A percentile compares a stretch with the other conserved stretches of the same genome.
Evolutionary conservation across 1,140 invertebrate genomes (phyloP).

Genomic region (Coboldia fuscipes): DNA sequence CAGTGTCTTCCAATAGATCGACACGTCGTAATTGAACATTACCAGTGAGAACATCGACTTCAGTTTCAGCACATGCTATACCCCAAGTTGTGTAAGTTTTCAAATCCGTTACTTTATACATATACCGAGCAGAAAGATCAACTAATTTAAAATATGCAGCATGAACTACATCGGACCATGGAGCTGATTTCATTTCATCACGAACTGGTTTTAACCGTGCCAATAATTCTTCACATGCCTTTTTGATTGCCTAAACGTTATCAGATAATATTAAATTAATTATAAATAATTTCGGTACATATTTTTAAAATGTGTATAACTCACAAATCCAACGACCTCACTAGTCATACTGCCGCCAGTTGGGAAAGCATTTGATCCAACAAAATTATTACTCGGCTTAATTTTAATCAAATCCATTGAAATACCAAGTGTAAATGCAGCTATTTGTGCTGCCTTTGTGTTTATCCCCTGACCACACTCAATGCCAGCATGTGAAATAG

Average conservation of each 20-base stretch:
- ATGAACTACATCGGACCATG: constrained; percentile 33
- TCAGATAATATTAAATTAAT: not conserved
- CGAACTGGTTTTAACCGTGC: constrained; percentile 31
- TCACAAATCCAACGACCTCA: no score
- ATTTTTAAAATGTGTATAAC: no score
- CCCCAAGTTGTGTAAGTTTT: constrained; percentile 34
- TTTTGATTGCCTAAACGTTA: constrained; percentile 28
- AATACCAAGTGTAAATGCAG: constrained; percentile 48
- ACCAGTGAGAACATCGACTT: constrained; percentile 53
- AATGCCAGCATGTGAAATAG: constrained; percentile 39
- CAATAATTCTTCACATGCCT: constrained; percentile 33
- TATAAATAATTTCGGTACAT: no score
- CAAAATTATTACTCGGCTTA: constrained; percentile 40
- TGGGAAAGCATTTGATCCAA: constrained; percentile 36
- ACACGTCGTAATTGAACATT: constrained; percentile 34
- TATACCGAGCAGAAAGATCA: constrained; percentile 33
- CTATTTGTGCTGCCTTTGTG: constrained; percentile 46
- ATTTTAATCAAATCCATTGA: constrained; percentile 43
- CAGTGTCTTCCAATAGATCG: constrained; percentile 48
- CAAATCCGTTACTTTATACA: constrained; percentile 24
- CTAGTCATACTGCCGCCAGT: constrained; percentile 51
- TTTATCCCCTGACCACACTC: constrained; percentile 60
- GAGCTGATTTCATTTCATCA: constrained; percentile 21
- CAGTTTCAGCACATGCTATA: constrained; percentile 32
- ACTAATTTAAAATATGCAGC: constrained; percentile 25